Percentiles rank a stretch among this genome's conserved stretches.
These are phyloP conservation scores for Hybognathus amarus DNA, from an alignment of 2,797 vertebrate genomes.

Conservation along the genomic window DNA sequence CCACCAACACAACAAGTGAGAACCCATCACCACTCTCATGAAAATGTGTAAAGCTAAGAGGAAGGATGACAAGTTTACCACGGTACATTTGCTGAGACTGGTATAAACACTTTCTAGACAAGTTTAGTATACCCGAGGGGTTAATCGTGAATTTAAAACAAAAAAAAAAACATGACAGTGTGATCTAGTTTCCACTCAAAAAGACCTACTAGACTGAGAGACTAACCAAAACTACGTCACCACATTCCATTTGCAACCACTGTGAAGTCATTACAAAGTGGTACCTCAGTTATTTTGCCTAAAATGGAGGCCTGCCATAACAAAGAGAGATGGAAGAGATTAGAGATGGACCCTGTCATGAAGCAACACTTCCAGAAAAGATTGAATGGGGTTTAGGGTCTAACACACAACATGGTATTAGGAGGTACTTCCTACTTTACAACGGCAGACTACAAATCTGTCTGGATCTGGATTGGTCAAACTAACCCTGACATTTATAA, in stretches of 20 bases:
- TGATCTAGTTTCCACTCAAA: constrained; percentile 39
- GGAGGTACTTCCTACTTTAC: not conserved
- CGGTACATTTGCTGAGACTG: not conserved
- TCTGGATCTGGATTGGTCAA: not conserved
- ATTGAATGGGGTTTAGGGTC: constrained; percentile 33
- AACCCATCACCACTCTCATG: not conserved
- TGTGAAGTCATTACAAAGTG: constrained; percentile 66
- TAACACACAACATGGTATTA: not conserved
- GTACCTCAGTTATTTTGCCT: constrained; percentile 85
- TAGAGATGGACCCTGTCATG: constrained; percentile 53
- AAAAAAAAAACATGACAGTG: not conserved
- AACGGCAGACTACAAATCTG: not conserved
- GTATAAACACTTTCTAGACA: constrained; percentile 2
- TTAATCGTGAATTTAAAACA: not conserved
- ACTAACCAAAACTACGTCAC: constrained; percentile 63
- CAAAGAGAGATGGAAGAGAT: constrained; percentile 63
- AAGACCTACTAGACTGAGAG: constrained; percentile 54
- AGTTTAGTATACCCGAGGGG: constrained; percentile 48
- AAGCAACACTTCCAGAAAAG: constrained; percentile 43
- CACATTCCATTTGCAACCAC: constrained; percentile 63
- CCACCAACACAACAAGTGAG: not conserved
- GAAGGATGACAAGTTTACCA: constrained; percentile 4
- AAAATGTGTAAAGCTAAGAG: not conserved
- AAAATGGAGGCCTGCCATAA: constrained; percentile 81
- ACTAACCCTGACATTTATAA: not conserved